These are phyloP conservation scores for Adineta ricciae DNA, from an alignment of 2,888 invertebrate species.

Conservation along the genomic window DNA sequence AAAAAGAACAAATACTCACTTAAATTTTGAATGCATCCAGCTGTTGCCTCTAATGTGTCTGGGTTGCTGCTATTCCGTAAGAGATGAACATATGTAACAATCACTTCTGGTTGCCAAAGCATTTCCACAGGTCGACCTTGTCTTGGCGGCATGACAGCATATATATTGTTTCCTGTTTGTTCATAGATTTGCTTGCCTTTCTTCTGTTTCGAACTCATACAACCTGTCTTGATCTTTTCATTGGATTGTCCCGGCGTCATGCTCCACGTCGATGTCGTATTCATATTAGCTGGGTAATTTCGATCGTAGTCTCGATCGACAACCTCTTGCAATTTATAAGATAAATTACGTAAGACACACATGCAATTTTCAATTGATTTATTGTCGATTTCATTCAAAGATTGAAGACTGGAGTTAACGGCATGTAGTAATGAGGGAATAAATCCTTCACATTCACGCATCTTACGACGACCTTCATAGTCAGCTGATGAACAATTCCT, in stretches of 20 bases:
- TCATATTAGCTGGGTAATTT: conserved; percentile 34
- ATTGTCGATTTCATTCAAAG: conserved; percentile 59
- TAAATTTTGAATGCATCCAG: conserved; percentile 92
- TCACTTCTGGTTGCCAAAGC: conserved; percentile 77
- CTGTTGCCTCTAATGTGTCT: conserved; percentile 93
- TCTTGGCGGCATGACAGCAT: conserved; percentile 25
- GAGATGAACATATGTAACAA: conserved; percentile 77
- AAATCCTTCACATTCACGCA: conserved; percentile 79
- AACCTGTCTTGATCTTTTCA: conserved; percentile 26
- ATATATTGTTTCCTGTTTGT: background rate
- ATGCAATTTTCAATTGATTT: conserved; percentile 98
- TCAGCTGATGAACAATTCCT: conserved; percentile 94
- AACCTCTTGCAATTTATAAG: conserved; percentile 90
- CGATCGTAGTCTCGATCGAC: conserved; percentile 88
- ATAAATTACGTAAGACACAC: conserved; percentile 86
- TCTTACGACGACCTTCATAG: conserved; percentile 80
- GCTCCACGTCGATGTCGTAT: background rate
- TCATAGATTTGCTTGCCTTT: conserved; percentile 34
- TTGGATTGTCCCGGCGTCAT: conserved; percentile 23
- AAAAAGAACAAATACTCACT: background rate
- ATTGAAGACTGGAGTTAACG: conserved; percentile 63
- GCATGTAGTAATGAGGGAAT: conserved; percentile 85
- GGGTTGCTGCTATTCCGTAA: conserved; percentile 90
- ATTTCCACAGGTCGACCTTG: conserved; percentile 64
- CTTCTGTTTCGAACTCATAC: conserved; percentile 65